A percentile compares a stretch with the other conserved stretches of the same genome.
phyloP scores from a whole-genome alignment of 2,797 vertebrate genomes.

The Sebastiscus albofasciatus region DNA sequence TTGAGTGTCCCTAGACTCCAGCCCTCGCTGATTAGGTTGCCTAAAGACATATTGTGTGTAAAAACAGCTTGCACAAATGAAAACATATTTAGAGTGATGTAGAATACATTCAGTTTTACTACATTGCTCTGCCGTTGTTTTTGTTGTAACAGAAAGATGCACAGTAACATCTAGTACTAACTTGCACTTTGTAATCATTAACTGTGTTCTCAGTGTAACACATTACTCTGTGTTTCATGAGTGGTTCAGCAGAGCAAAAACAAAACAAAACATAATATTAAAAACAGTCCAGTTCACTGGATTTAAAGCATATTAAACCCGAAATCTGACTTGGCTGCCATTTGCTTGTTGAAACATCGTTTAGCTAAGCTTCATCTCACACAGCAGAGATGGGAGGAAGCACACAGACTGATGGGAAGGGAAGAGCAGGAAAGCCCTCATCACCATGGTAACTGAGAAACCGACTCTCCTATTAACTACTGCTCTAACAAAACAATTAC shows the following conservation, averaged over 20 bases:
- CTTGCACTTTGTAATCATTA: background rate
- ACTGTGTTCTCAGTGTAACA: background rate
- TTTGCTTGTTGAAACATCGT: constrained; percentile 39
- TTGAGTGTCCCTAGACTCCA: no score
- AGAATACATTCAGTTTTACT: background rate
- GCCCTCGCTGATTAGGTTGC: no score
- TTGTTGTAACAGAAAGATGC: background rate
- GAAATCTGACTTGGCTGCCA: constrained; percentile 31
- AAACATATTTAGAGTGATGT: background rate
- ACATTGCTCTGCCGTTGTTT: background rate
- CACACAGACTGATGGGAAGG: constrained; percentile 39
- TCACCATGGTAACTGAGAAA: constrained; percentile 84
- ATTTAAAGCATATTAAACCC: background rate
- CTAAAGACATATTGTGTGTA: background rate
- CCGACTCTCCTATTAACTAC: constrained; percentile 57
- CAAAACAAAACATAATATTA: constrained; percentile 14
- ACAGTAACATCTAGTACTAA: background rate
- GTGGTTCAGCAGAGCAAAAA: background rate
- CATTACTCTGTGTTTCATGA: background rate
- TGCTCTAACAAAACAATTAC: constrained; percentile 51
- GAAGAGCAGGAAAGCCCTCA: constrained; percentile 78
- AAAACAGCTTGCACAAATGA: background rate
- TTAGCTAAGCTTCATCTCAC: constrained; percentile 44
- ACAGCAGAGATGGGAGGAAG: constrained; percentile 40
- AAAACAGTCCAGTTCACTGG: background rate